phyloP scores from a whole-genome alignment of 1,140 invertebrate species.

The Steinernema feltiae region DNA sequence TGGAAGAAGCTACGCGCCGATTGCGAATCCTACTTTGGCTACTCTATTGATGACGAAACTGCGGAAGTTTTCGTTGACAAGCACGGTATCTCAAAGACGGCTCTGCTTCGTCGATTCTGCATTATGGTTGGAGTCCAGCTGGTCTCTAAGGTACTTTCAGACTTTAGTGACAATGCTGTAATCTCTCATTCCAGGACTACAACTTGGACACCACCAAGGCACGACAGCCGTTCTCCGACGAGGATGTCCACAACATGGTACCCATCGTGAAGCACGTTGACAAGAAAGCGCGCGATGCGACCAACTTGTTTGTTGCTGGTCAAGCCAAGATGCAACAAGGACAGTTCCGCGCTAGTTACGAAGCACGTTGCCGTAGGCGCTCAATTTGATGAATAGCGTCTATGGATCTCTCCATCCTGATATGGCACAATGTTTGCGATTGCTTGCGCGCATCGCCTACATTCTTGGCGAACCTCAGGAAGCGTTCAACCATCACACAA shows the following conservation, averaged over 20 bases:
- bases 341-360: constrained; percentile 86
- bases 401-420: constrained; percentile 97
- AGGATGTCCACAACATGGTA: constrained; percentile 92
- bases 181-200: no score
- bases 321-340: constrained; percentile 94
- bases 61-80: constrained; percentile 73
- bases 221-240: constrained; percentile 79
- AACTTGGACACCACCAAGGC: constrained; percentile 77
- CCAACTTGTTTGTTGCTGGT: constrained; percentile 92
- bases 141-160: no score
- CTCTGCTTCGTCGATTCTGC: constrained; percentile 74
- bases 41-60: constrained; percentile 70
- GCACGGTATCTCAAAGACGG: constrained; percentile 79
- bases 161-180: no score
- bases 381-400: constrained; percentile 93
- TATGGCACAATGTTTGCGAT: constrained; percentile 87
- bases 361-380: constrained; percentile 86
- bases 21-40: constrained; percentile 77
- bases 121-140: constrained; percentile 80
- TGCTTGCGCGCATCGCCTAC: constrained; percentile 89
- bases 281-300: constrained; percentile 81
- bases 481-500: constrained; percentile 94
- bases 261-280: constrained; percentile 90
- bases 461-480: constrained; percentile 87
- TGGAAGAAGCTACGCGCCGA: constrained; percentile 82